These are phyloP conservation scores for Sogatella furcifera DNA, from an alignment of 1,140 invertebrate species.

Conservation along the genomic window DNA sequence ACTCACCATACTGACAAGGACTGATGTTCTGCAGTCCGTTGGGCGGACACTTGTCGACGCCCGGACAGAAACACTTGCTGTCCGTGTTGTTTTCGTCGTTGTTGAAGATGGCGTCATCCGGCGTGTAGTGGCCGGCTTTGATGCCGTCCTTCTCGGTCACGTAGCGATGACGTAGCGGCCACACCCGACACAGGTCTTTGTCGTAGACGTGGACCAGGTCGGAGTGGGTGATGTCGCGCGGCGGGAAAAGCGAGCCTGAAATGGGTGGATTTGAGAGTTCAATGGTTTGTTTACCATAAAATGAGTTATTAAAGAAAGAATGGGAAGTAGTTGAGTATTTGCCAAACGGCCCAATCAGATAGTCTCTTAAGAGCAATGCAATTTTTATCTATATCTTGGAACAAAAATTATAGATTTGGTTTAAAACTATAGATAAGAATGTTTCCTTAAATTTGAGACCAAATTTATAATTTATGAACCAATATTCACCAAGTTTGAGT, in stretches of 20 bases:
- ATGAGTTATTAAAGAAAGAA: no score
- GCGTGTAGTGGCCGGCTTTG: constrained; percentile 55
- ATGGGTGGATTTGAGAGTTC: no score
- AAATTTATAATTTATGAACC: no score
- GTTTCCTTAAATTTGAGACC: no score
- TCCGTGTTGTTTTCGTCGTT: constrained; percentile 50
- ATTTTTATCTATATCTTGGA: no score
- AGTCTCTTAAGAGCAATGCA: no score
- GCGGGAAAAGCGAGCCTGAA: constrained; percentile 65
- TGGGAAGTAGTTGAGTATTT: no score
- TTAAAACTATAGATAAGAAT: no score
- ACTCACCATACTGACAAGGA: constrained; percentile 72
- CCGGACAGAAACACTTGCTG: constrained; percentile 70
- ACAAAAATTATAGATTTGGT: no score
- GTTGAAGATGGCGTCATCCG: constrained; percentile 57
- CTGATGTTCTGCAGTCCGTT: constrained; percentile 74
- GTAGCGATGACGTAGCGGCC: constrained; percentile 57
- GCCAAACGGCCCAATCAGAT: no score
- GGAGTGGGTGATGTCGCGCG: constrained; percentile 53
- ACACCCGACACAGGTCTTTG: constrained; percentile 71
- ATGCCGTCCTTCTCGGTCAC: constrained; percentile 50
- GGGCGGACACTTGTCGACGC: constrained; percentile 52
- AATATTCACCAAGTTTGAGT: no score
- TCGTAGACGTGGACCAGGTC: constrained; percentile 70
- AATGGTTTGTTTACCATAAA: no score